Percentiles rank a stretch among this genome's conserved stretches.
Conservation (phyloP, 2,113 vertebrate genomes). For the Cromileptes altivelis region DNA sequence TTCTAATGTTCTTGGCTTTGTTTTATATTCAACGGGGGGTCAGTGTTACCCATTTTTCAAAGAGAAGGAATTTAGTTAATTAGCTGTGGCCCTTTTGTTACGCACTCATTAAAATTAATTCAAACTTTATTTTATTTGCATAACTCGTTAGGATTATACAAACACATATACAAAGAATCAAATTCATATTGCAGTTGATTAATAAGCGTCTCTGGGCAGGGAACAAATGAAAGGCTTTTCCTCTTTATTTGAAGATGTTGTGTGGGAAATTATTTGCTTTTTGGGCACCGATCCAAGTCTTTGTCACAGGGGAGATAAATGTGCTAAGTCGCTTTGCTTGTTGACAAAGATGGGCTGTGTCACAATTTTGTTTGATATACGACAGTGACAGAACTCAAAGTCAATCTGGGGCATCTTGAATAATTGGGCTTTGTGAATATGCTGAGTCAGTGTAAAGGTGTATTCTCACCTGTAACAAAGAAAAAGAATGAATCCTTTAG, state of each 20-base stretch:
- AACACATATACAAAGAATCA: conserved; percentile 65
- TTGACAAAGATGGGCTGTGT: conserved; percentile 45
- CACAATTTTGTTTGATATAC: conserved; percentile 39
- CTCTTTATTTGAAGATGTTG: conserved; percentile 55
- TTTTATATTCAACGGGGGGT: conserved; percentile 75
- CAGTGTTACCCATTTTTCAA: conserved; percentile 76
- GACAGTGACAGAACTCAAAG: conserved; percentile 34
- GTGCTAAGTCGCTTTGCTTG: conserved; percentile 34
- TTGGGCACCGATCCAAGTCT: conserved; percentile 44
- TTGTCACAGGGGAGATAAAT: conserved; percentile 52
- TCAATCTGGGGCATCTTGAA: conserved; percentile 40
- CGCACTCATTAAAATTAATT: conserved; percentile 78
- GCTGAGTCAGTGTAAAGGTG: conserved; percentile 46
- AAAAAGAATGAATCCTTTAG: conserved; percentile 30
- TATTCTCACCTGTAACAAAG: conserved; percentile 31
- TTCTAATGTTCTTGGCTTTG: conserved; percentile 72
- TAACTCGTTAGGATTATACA: conserved; percentile 67
- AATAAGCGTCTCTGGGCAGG: conserved; percentile 58
- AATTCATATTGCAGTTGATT: conserved; percentile 59
- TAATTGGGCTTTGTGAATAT: conserved; percentile 30
- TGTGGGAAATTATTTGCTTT: conserved; percentile 26
- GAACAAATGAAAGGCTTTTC: conserved; percentile 53
- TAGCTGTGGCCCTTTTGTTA: conserved; percentile 77
- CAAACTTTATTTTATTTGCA: conserved; percentile 75
- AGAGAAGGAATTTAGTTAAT: conserved; percentile 76